Percentiles rank a stretch among this genome's conserved stretches.
phyloP scores from a whole-genome alignment of 2,113 vertebrate genomes.

The Myodes glareolus region DNA sequence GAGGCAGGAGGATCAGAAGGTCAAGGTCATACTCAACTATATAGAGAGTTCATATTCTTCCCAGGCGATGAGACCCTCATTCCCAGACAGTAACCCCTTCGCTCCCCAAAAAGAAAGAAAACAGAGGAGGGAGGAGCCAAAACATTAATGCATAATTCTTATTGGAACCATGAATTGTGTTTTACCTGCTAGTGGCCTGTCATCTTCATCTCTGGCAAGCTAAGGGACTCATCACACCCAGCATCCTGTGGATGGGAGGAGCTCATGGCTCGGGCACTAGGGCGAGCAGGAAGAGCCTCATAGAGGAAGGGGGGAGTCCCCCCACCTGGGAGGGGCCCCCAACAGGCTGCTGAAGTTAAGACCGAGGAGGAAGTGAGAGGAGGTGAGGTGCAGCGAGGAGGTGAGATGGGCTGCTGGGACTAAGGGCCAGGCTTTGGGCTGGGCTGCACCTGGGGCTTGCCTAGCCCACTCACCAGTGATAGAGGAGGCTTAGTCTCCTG shows the following conservation, averaged over 20 bases:
- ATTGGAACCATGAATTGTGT: neutral
- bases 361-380: constrained; percentile 81
- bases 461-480: neutral
- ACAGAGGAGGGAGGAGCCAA: too few species aligned
- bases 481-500: neutral
- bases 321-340: constrained; percentile 68
- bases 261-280: neutral
- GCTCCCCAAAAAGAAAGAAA: neutral
- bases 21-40: neutral
- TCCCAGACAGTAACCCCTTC: neutral
- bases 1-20: neutral
- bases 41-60: neutral
- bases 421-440: neutral
- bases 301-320: constrained; percentile 69
- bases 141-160: neutral
- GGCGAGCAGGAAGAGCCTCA: constrained; percentile 67
- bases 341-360: constrained; percentile 33
- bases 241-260: constrained; percentile 50
- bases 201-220: neutral
- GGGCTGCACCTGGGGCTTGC: neutral
- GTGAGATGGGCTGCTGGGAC: constrained; percentile 53
- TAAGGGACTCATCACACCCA: neutral
- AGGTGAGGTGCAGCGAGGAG: constrained; percentile 71
- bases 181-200: neutral
- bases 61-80: neutral